These are phyloP conservation scores for Drosophila nigricruria DNA, from an alignment of 2,888 invertebrate species.

Conservation along the genomic window DNA sequence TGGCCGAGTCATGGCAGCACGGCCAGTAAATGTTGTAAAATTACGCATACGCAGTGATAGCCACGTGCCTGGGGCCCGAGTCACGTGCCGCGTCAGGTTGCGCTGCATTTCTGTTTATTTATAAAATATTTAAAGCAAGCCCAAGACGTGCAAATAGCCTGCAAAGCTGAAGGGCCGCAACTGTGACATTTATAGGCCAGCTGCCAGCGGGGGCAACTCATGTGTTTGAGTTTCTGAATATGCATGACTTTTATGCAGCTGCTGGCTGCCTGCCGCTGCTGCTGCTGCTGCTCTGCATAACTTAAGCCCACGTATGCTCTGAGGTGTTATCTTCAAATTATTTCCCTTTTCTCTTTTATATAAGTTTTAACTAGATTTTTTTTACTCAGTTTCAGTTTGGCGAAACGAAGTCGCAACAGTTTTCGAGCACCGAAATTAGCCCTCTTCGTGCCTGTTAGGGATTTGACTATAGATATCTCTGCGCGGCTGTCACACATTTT, in stretches of 20 bases:
- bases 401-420: conserved; percentile 19
- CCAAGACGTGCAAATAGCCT: conserved; percentile 75
- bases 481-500: conserved; percentile 57
- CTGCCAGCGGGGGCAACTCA: not conserved
- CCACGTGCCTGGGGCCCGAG: conserved; percentile 54
- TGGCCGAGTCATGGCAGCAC: conserved; percentile 23
- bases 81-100: conserved; percentile 51
- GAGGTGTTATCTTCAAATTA: not conserved
- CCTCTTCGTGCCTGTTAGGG: conserved; percentile 25
- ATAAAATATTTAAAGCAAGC: conserved; percentile 75
- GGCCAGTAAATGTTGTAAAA: conserved; percentile 41
- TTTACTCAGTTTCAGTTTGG: conserved; percentile 16
- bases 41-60: conserved; percentile 49
- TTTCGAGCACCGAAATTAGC: conserved; percentile 19
- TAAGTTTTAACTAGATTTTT: conserved; percentile 2
- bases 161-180: conserved; percentile 20
- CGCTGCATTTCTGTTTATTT: conserved; percentile 70
- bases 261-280: too few species aligned
- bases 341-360: not conserved
- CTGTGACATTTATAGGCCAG: conserved; percentile 59
- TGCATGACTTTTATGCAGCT: conserved; percentile 31
- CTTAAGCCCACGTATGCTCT: conserved; percentile 21
- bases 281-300: conserved; percentile 16
- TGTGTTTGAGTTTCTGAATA: conserved; percentile 29
- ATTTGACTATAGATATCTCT: conserved; percentile 31